Evolutionary conservation across 1,140 invertebrate species (phyloP).

Genomic region (Drosophila gunungcola): DNA sequence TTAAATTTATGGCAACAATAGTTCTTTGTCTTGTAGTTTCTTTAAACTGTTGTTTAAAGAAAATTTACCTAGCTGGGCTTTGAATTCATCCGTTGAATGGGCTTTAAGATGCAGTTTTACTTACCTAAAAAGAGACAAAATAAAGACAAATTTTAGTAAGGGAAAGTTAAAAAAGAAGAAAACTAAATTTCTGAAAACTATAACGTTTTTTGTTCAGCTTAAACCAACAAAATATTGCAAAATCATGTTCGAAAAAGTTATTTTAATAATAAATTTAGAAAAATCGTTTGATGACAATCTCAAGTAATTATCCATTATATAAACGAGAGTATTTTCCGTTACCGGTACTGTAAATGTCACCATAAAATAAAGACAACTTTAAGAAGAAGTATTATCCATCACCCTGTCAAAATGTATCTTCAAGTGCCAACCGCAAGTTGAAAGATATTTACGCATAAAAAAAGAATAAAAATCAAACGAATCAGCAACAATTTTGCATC

Average conservation of each 20-base stretch:
- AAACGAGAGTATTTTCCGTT: background rate
- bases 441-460: constrained; percentile 38
- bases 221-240: too few relatives aligned
- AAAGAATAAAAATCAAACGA: constrained; percentile 50
- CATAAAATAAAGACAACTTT: constrained; percentile 8
- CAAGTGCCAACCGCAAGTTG: constrained; percentile 24
- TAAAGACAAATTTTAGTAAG: constrained; percentile 8
- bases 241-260: too few relatives aligned
- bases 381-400: constrained; percentile 2
- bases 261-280: background rate
- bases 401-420: constrained; percentile 26
- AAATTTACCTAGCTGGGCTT: background rate
- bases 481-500: constrained; percentile 68
- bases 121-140: constrained; percentile 54
- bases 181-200: background rate
- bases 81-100: background rate
- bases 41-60: background rate
- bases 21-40: background rate
- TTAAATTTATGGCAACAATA: constrained; percentile 23
- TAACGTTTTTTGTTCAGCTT: too few relatives aligned
- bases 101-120: constrained; percentile 8
- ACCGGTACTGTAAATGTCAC: background rate
- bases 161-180: background rate
- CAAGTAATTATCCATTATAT: background rate
- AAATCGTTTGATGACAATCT: too few relatives aligned